Evolutionary conservation across 2,888 invertebrate genomes (phyloP), one percentile per base, ranked within the genome.

Genomic region (Anoplius nigerrimus): DNA sequence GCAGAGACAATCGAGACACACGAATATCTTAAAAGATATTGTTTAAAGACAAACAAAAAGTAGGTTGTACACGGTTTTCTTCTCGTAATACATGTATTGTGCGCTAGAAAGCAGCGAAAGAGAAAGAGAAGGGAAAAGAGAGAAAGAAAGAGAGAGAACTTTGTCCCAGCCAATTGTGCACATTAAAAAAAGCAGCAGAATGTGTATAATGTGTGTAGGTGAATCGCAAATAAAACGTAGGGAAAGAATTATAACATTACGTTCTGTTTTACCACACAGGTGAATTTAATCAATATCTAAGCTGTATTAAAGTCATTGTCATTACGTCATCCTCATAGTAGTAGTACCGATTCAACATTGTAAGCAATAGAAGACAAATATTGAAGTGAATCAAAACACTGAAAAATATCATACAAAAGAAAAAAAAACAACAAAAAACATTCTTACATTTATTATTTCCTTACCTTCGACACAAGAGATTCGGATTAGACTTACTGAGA

Each of bases 391-490:
- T 70, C 46, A 61, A 34, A 67, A 72, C 48, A 62, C 60, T 65
- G 58, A 74, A 80, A 78, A 73, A 71, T 69, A 71, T 24, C 51
- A 59, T 67, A 68, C 57, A 66, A 79, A 76, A 34, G 34, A 34
- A 34, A 34, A 34, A 24, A 73, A 74, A 65, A 78, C 42, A 61
- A 68, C 46, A 66, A 65, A 64, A 57, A 72, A 74, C 68, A 79
- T 71, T 76, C 80, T 82, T 71, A 81, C 71, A 68, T 75, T 83
- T 79, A 78, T 83, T 84, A 79, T 74, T 78, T 81, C 85, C 84
- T 86, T 60, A 81, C 84, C 83, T 79, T 71, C 74, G 78, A 71
- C 74, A 69, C 63, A 72, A 78, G 69, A 74, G 53, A 71, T 69
- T 71, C 43, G 66, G 69, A 69, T 56, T 67, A 61, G 57, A 61